These are phyloP conservation scores for Onthophagus taurus DNA, from an alignment of 1,140 invertebrate genomes.

Conservation along the genomic window DNA sequence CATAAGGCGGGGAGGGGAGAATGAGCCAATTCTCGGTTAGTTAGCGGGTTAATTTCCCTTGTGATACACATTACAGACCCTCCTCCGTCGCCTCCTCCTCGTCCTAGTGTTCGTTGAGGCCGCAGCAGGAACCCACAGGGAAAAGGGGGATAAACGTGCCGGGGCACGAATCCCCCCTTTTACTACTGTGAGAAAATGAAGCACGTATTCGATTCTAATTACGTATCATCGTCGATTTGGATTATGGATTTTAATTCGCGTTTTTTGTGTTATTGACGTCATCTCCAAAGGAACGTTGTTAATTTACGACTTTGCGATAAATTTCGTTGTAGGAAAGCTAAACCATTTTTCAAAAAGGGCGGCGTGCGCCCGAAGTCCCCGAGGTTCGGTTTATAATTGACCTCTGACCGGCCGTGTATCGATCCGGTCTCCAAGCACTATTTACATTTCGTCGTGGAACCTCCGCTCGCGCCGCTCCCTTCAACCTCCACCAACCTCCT, in stretches of 20 bases:
- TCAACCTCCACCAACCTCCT: too few relatives aligned
- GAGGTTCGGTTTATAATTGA: not conserved
- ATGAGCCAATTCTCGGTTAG: constrained; percentile 24
- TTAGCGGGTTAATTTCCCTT: constrained; percentile 38
- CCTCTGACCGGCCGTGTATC: too few relatives aligned
- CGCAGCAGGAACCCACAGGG: not conserved
- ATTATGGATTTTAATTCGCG: too few relatives aligned
- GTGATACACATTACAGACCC: constrained; percentile 31
- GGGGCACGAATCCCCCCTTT: not conserved
- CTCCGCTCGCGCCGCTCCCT: too few relatives aligned
- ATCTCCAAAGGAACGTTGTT: too few relatives aligned
- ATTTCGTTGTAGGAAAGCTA: too few relatives aligned
- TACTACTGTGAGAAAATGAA: not conserved
- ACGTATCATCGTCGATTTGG: too few relatives aligned
- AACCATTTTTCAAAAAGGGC: not conserved
- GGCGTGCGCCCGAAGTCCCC: not conserved
- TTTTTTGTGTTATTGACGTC: too few relatives aligned
- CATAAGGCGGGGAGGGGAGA: constrained; percentile 13
- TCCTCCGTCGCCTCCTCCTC: constrained; percentile 12
- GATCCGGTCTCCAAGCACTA: too few relatives aligned
- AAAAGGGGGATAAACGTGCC: too few relatives aligned
- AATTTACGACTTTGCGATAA: too few relatives aligned
- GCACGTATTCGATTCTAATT: constrained; percentile 25
- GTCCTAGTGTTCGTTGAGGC: not conserved
- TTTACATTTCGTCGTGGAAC: too few relatives aligned